Evolutionary conservation across 1,140 invertebrate species (phyloP).

Genomic region (Macrotrachela quadricornifera): DNA sequence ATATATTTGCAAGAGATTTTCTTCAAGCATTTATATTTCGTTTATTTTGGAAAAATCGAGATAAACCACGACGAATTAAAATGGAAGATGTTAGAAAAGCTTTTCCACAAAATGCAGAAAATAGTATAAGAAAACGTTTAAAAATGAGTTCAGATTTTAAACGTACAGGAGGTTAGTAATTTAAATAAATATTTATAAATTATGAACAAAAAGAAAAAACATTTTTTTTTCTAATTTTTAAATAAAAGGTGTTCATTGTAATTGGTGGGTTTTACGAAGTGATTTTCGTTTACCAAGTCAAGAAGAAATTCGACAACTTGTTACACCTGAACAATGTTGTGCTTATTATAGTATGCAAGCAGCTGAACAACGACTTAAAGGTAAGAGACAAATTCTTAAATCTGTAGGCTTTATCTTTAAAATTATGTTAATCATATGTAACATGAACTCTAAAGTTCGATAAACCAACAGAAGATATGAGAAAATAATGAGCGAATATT

Average conservation of each 20-base stretch:
- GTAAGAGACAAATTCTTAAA: constrained; percentile 1
- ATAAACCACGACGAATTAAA: constrained; percentile 48
- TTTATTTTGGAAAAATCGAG: constrained; percentile 83
- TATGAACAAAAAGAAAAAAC: constrained; percentile 88
- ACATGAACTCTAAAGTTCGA: no score
- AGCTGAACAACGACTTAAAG: constrained; percentile 69
- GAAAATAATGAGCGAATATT: no score
- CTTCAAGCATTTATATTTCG: constrained; percentile 90
- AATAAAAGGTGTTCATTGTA: constrained; percentile 34
- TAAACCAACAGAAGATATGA: no score
- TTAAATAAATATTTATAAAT: constrained; percentile 35
- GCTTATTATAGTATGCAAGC: constrained; percentile 93
- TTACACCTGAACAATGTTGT: constrained; percentile 93
- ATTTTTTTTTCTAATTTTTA: constrained; percentile 60
- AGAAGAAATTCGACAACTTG: constrained; percentile 91
- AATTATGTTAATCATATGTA: no score
- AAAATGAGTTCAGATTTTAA: constrained; percentile 72
- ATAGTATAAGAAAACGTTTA: constrained; percentile 79
- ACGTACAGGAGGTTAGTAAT: constrained; percentile 54
- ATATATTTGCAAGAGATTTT: constrained; percentile 93
- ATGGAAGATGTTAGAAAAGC: constrained; percentile 98
- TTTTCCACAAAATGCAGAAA: constrained; percentile 87
- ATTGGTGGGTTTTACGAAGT: constrained; percentile 91
- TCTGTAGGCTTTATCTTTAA: no score
- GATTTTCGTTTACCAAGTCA: constrained; percentile 87